Conservation (phyloP, 2,888 invertebrate species). For the Leptinotarsa haldemani region DNA sequence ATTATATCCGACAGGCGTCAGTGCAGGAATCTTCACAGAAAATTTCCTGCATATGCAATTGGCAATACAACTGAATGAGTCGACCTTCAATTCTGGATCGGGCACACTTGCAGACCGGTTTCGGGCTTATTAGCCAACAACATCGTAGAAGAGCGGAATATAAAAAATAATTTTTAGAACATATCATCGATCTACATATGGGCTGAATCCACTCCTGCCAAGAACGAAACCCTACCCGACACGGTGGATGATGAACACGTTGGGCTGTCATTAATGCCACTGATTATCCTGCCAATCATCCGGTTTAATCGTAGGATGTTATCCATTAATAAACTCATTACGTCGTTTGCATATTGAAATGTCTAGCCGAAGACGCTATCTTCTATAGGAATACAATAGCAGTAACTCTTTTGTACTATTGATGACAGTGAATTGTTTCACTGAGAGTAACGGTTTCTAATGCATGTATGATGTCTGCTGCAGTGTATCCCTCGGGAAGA, state of each 20-base stretch:
- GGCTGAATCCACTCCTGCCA: not conserved
- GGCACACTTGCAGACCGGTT: too few relatives aligned
- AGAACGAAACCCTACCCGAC: not conserved
- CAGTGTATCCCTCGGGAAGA: not conserved
- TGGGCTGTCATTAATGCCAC: slow-evolving; percentile 18
- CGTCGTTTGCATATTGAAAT: slow-evolving; percentile 46
- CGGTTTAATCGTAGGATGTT: slow-evolving; percentile 47
- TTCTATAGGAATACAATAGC: slow-evolving; percentile 28
- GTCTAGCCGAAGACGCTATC: slow-evolving; percentile 33
- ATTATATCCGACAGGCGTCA: too few relatives aligned
- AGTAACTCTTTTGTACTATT: slow-evolving; percentile 27
- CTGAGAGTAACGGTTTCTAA: not conserved
- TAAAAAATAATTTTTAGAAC: too few relatives aligned
- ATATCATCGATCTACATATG: too few relatives aligned
- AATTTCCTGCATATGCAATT: too few relatives aligned
- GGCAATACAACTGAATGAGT: too few relatives aligned
- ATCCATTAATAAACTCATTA: slow-evolving; percentile 51
- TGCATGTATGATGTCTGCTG: not conserved
- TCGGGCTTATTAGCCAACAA: too few relatives aligned
- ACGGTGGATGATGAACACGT: slow-evolving; percentile 13
- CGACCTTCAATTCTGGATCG: too few relatives aligned
- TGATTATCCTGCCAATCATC: slow-evolving; percentile 51
- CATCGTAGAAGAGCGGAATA: too few relatives aligned
- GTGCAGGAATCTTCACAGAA: too few relatives aligned
- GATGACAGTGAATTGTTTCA: slow-evolving; percentile 14